Evolutionary conservation across 2,888 invertebrate species (phyloP).

Genomic region (Dione juno): DNA sequence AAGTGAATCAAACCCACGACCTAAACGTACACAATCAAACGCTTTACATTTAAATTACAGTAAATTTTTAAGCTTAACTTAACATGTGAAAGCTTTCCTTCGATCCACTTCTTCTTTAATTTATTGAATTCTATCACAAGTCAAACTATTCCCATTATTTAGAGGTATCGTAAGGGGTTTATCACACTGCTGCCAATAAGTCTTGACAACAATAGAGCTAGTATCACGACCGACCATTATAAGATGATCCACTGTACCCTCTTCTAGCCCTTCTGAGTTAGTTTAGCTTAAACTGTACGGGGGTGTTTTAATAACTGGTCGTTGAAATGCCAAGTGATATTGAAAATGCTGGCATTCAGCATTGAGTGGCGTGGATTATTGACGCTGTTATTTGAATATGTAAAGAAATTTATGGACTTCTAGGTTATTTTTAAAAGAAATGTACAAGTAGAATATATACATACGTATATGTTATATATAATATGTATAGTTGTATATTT

Average conservation of each 20-base stretch:
- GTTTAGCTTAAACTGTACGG: slow-evolving; percentile 31
- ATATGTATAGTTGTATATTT: too few relatives aligned
- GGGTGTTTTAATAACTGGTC: slow-evolving; percentile 50
- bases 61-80: slow-evolving; percentile 7
- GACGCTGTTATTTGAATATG: slow-evolving; percentile 10
- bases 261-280: slow-evolving; percentile 37
- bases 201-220: slow-evolving; percentile 55
- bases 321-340: slow-evolving; percentile 56
- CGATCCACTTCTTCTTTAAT: slow-evolving; percentile 37
- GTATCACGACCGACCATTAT: slow-evolving; percentile 49
- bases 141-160: slow-evolving; percentile 50
- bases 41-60: too few relatives aligned
- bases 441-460: not conserved
- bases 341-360: slow-evolving; percentile 60
- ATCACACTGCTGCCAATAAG: slow-evolving; percentile 60
- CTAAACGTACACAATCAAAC: not conserved
- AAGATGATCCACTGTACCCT: slow-evolving; percentile 42
- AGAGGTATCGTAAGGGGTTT: slow-evolving; percentile 48
- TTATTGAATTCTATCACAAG: slow-evolving; percentile 44
- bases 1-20: not conserved
- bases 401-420: not conserved
- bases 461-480: too few relatives aligned
- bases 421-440: not conserved
- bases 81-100: slow-evolving; percentile 8
- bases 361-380: slow-evolving; percentile 50